Conservation (phyloP, 2,888 invertebrate species). For the Calameuta pallipes region DNA sequence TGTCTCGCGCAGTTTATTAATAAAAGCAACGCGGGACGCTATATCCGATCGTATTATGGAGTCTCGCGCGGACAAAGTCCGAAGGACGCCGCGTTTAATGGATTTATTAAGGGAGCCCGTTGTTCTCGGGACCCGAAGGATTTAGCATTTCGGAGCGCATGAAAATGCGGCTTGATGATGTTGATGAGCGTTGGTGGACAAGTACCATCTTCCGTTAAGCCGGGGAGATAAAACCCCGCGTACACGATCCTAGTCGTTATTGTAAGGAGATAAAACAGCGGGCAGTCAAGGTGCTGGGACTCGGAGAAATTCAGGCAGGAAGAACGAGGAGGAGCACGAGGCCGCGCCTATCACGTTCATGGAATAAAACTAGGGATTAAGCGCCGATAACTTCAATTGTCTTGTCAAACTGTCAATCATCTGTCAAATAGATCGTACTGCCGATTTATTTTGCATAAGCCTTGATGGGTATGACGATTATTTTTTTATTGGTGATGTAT, state of each 20-base stretch:
- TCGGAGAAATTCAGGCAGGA: slow-evolving; percentile 21
- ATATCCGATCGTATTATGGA: neutral
- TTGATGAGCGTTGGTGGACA: slow-evolving; percentile 45
- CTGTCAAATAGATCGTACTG: neutral
- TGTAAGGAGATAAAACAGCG: slow-evolving; percentile 16
- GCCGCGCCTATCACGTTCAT: neutral
- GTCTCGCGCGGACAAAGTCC: neutral
- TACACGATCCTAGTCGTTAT: neutral
- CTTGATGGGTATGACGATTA: neutral
- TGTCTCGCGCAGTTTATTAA: neutral
- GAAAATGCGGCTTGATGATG: slow-evolving; percentile 29
- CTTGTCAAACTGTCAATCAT: slow-evolving; percentile 38
- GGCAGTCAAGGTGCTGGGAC: slow-evolving; percentile 4
- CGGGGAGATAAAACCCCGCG: neutral
- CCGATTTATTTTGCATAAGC: neutral
- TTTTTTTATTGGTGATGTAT: neutral
- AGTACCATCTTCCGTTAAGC: slow-evolving; percentile 13
- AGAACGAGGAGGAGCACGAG: slow-evolving; percentile 3
- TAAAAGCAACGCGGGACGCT: neutral
- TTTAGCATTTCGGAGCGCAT: neutral
- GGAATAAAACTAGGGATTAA: slow-evolving; percentile 28
- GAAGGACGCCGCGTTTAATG: neutral
- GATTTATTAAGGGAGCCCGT: neutral
- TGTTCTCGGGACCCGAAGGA: neutral
- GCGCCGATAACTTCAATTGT: slow-evolving; percentile 32